Conservation (phyloP, 1,140 invertebrate species). For the Drosophila mojavensis region DNA sequence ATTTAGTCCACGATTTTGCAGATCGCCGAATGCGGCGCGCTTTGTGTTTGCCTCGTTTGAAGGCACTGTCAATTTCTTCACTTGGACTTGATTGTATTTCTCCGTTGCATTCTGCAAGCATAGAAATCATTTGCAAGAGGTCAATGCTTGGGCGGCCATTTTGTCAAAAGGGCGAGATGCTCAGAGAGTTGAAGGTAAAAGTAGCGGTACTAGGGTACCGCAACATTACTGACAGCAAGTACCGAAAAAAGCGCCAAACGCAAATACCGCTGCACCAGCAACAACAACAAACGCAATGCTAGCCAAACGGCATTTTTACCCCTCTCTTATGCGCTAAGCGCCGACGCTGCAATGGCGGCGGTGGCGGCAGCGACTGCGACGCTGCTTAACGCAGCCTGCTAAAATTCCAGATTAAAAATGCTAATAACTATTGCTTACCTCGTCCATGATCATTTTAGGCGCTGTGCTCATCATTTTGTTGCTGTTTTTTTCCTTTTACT, state of each 20-base stretch:
- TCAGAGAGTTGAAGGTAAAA: slow-evolving; percentile 8
- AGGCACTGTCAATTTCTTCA: slow-evolving; percentile 74
- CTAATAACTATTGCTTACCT: slow-evolving; percentile 51
- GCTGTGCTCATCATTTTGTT: slow-evolving; percentile 67
- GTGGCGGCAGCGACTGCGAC: slow-evolving; percentile 57
- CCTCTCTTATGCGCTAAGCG: slow-evolving; percentile 14
- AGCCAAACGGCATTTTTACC: slow-evolving; percentile 59
- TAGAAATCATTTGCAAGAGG: slow-evolving; percentile 4
- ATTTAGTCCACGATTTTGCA: slow-evolving; percentile 77
- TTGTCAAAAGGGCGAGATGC: slow-evolving; percentile 38
- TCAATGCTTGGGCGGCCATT: slow-evolving; percentile 55
- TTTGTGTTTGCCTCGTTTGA: slow-evolving; percentile 70
- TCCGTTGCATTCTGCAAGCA: slow-evolving; percentile 66
- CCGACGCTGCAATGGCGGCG: slow-evolving; percentile 65
- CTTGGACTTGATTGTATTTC: slow-evolving; percentile 64
- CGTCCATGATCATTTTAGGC: slow-evolving; percentile 64
- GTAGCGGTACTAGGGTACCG: slow-evolving; percentile 57
- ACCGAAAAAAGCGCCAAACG: slow-evolving; percentile 58
- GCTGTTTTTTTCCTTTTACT: slow-evolving; percentile 7
- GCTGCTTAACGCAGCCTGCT: slow-evolving; percentile 4
- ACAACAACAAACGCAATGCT: slow-evolving; percentile 29
- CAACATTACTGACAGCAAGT: slow-evolving; percentile 11
- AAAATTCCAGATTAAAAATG: neutral
- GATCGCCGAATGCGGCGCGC: slow-evolving; percentile 74
- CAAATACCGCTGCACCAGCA: slow-evolving; percentile 32